phyloP scores from a whole-genome alignment of 2,797 vertebrate genomes.

The Acrossocheilus wenchowensis region DNA sequence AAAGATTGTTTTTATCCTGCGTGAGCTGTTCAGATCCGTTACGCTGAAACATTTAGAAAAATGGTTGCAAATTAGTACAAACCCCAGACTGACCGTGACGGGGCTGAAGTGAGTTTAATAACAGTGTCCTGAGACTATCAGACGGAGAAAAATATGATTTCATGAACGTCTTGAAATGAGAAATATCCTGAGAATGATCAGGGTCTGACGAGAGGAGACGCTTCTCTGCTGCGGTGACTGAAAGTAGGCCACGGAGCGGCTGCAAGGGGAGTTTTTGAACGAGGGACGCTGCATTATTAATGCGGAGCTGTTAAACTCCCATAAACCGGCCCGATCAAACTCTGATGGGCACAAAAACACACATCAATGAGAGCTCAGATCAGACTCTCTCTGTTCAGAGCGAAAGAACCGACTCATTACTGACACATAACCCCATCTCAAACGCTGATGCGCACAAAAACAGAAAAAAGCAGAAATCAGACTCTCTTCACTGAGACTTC shows the following conservation, averaged over 20 bases:
- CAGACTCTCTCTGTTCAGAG: too few relatives aligned
- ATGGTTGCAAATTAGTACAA: background rate
- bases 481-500: background rate
- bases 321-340: background rate
- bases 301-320: conserved; percentile 43
- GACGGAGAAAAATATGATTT: too few relatives aligned
- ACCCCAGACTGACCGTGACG: background rate
- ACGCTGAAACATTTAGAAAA: background rate
- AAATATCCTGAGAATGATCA: too few relatives aligned
- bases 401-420: too few relatives aligned
- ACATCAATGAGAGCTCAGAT: too few relatives aligned
- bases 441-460: too few relatives aligned
- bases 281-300: conserved; percentile 81
- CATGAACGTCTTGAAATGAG: too few relatives aligned
- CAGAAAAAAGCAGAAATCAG: too few relatives aligned
- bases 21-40: background rate
- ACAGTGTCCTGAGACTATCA: too few relatives aligned
- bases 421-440: too few relatives aligned
- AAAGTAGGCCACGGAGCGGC: conserved; percentile 43
- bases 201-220: background rate
- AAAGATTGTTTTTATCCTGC: background rate
- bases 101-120: too few relatives aligned
- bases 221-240: background rate
- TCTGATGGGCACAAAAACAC: too few relatives aligned
- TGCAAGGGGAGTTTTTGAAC: conserved; percentile 71